Percentiles rank a stretch among this genome's conserved stretches.
These are phyloP conservation scores for Trachelus stipa DNA, from an alignment of 2,888 invertebrate species.

Conservation along the genomic window DNA sequence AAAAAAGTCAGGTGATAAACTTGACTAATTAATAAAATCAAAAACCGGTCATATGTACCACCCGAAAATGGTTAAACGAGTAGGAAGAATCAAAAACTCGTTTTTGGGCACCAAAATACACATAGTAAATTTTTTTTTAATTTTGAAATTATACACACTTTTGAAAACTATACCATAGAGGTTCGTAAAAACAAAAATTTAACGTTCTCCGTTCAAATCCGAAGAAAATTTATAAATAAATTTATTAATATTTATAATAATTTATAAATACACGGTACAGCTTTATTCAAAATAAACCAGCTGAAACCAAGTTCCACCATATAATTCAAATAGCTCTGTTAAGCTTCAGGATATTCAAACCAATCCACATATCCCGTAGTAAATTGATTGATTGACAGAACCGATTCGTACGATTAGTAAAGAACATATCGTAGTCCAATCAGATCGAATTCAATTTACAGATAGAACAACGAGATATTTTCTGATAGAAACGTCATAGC, in stretches of 20 bases:
- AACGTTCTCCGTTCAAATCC: fast-evolving
- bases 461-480: neutral
- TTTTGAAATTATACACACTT: no score
- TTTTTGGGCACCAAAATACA: neutral
- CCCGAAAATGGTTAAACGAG: neutral
- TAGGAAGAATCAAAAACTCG: neutral
- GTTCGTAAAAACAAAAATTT: no score
- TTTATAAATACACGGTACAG: neutral
- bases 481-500: neutral
- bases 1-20: neutral
- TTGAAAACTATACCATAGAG: no score
- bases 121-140: no score
- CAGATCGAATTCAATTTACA: neutral
- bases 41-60: neutral
- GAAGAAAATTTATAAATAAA: neutral
- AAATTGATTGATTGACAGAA: neutral
- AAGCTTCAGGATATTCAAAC: neutral
- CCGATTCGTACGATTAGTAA: neutral
- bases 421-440: neutral
- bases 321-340: neutral
- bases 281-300: neutral
- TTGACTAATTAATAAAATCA: neutral
- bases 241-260: no score
- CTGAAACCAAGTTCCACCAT: neutral
- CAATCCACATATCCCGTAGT: neutral